phyloP scores from a whole-genome alignment of 1,140 invertebrate genomes.

The Meloidogyne floridensis region DNA sequence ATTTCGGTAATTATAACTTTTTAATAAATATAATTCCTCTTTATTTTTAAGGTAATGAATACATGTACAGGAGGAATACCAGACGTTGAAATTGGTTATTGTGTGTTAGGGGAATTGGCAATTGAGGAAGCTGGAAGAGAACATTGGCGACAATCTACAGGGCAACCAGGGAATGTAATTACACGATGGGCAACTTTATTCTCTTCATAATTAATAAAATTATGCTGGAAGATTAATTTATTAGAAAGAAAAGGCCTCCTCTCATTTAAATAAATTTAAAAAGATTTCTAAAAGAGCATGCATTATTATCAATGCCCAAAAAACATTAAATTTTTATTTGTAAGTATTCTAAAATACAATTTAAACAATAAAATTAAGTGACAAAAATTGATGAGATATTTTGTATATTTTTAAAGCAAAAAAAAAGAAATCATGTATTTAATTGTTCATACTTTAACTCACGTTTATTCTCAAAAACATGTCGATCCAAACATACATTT shows the following conservation, averaged over 20 bases:
- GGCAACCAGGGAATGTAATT: constrained; percentile 55
- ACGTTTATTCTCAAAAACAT: background rate
- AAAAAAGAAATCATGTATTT: background rate
- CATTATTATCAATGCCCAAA: background rate
- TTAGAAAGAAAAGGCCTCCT: too few relatives aligned
- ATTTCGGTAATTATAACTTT: constrained; percentile 6
- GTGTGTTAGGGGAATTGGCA: constrained; percentile 58
- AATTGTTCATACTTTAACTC: background rate
- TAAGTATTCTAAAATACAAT: background rate
- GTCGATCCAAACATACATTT: constrained; percentile 36
- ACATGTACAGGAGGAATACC: background rate
- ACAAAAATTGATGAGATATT: background rate
- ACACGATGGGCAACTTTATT: constrained; percentile 46
- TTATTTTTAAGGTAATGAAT: constrained; percentile 59
- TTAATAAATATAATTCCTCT: background rate
- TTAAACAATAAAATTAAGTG: constrained; percentile 3
- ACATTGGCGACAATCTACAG: constrained; percentile 59
- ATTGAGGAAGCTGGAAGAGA: constrained; percentile 48
- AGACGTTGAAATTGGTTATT: constrained; percentile 47
- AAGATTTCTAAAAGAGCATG: background rate
- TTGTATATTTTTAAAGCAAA: background rate
- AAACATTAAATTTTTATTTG: background rate
- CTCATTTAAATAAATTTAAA: too few relatives aligned
- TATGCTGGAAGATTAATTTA: background rate
- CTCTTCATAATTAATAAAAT: background rate